Conservation (phyloP, 2,888 invertebrate species). For the Enoplolaimus lenunculus region DNA sequence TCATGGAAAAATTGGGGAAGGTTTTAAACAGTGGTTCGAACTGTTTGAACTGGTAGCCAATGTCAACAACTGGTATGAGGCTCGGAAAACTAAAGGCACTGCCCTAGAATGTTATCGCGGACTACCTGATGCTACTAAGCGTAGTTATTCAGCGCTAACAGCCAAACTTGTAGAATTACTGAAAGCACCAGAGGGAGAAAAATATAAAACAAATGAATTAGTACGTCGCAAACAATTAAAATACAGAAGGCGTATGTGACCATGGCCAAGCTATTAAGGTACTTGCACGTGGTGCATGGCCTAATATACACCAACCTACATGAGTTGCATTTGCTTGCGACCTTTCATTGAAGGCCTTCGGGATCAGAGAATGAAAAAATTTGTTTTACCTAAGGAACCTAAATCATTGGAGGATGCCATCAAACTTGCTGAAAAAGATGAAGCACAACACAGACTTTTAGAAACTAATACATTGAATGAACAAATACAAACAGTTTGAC, state of each 20-base stretch:
- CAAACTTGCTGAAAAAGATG: background rate
- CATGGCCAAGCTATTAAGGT: slow-evolving; percentile 3
- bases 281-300: background rate
- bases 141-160: no score
- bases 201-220: background rate
- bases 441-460: no score
- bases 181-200: slow-evolving; percentile 3
- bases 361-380: background rate
- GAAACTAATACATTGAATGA: background rate
- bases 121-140: no score
- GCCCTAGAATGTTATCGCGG: no score
- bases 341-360: background rate
- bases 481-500: background rate
- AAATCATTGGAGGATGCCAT: slow-evolving; percentile 6
- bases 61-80: background rate
- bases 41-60: background rate
- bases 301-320: background rate
- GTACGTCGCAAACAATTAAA: background rate
- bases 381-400: background rate
- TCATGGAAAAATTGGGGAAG: no score
- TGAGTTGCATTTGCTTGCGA: background rate
- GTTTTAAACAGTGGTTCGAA: no score
- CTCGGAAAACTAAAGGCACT: background rate
- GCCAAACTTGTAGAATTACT: background rate
- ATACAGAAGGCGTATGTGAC: background rate